Conservation (phyloP, 2,888 invertebrate genomes). For the Cylloceria caligata region DNA sequence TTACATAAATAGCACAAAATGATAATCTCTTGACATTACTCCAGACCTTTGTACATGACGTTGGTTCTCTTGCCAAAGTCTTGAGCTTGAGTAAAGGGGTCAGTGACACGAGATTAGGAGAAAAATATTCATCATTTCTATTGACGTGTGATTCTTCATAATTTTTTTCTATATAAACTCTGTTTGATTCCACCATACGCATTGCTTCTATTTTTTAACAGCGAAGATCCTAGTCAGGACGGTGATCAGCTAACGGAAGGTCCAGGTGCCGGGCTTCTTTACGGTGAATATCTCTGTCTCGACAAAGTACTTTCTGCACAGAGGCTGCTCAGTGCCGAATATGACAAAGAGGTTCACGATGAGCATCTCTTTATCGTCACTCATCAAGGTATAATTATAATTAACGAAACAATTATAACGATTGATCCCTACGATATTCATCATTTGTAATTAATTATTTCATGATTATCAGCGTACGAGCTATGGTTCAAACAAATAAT, state of each 20-base stretch:
- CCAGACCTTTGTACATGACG: constrained; percentile 37
- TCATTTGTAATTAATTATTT: not conserved
- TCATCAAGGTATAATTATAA: constrained; percentile 92
- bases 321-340: constrained; percentile 90
- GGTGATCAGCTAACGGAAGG: constrained; percentile 88
- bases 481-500: constrained; percentile 99
- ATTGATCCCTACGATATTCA: not conserved
- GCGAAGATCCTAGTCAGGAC: constrained; percentile 81
- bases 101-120: constrained; percentile 17
- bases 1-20: not conserved
- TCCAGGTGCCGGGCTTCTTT: constrained; percentile 92
- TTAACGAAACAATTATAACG: not conserved
- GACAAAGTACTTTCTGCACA: constrained; percentile 94
- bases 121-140: not conserved
- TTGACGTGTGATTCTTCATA: not conserved
- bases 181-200: not conserved
- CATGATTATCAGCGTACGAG: constrained; percentile 92
- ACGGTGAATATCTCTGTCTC: constrained; percentile 95
- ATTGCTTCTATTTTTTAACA: constrained; percentile 55
- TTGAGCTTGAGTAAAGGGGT: constrained; percentile 22
- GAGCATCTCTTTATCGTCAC: constrained; percentile 99
- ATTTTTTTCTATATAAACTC: not conserved
- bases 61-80: too few species aligned
- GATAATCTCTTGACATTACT: constrained; percentile 67
- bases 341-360: constrained; percentile 93